A percentile compares a stretch with the other conserved stretches of the same genome.
Evolutionary conservation across 2,113 vertebrate genomes (phyloP).

Genomic region (Tachycineta bicolor): DNA sequence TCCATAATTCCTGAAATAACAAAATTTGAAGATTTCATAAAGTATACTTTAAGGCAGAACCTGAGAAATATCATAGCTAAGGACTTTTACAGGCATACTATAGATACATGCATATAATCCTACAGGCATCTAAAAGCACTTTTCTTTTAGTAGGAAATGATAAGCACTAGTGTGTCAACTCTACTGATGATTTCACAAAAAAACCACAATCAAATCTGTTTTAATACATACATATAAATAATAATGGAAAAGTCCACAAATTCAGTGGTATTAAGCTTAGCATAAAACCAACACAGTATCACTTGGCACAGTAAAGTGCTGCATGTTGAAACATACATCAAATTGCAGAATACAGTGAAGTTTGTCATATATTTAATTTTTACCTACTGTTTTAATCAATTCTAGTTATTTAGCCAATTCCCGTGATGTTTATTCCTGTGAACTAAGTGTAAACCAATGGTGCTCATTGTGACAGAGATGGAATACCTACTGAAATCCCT

Average conservation of each 20-base stretch:
- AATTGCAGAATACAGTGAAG: conserved; percentile 10
- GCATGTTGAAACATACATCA: conserved; percentile 36
- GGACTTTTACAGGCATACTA: not conserved
- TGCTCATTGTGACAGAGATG: conserved; percentile 89
- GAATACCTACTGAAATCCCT: conserved; percentile 88
- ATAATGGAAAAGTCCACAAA: not conserved
- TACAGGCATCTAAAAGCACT: not conserved
- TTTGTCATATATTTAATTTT: conserved; percentile 64
- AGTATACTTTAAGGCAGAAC: not conserved
- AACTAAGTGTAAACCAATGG: conserved; percentile 77
- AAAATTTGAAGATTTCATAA: not conserved
- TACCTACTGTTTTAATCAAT: conserved; percentile 68
- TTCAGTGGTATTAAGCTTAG: not conserved
- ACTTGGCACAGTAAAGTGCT: not conserved
- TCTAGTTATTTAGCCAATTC: conserved; percentile 73
- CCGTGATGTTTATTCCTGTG: conserved; percentile 70
- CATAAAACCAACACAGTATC: not conserved
- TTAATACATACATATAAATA: not conserved
- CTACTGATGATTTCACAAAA: not conserved
- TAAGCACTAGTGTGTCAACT: not conserved
- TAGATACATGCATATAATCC: not conserved
- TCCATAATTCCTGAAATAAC: not conserved
- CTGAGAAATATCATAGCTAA: not conserved
- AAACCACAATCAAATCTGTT: not conserved
- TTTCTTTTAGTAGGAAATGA: not conserved